These are phyloP conservation scores for Temnothorax curvispinosus DNA, from an alignment of 1,140 invertebrate genomes.

Conservation along the genomic window DNA sequence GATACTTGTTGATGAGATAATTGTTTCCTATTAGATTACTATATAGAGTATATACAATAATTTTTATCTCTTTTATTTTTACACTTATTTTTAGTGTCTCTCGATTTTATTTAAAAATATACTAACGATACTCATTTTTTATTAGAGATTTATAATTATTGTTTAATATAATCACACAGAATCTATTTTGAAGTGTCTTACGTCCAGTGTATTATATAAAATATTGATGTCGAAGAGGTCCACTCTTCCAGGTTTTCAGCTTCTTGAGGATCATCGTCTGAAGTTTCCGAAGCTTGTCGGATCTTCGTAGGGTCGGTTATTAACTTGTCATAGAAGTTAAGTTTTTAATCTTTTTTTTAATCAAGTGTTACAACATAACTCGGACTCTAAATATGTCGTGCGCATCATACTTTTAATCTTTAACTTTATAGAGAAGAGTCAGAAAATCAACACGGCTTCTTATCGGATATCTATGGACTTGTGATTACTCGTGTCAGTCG, in stretches of 20 bases:
- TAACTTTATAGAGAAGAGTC: not conserved
- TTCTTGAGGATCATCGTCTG: not conserved
- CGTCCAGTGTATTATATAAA: not conserved
- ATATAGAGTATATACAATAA: not conserved
- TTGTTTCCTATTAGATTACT: not conserved
- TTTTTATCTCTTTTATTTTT: not conserved
- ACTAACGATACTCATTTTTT: not conserved
- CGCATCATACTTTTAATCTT: slow-evolving; percentile 30
- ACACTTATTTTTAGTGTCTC: not conserved
- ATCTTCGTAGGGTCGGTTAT: not conserved
- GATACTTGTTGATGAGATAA: not conserved
- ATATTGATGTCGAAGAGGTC: slow-evolving; percentile 18
- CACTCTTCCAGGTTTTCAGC: not conserved
- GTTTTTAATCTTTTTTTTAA: slow-evolving; percentile 25
- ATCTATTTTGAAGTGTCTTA: not conserved
- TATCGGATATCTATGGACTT: not conserved
- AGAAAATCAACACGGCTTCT: not conserved
- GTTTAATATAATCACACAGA: not conserved
- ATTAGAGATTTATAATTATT: not conserved
- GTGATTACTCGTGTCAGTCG: slow-evolving; percentile 7
- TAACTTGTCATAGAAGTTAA: slow-evolving; percentile 31
- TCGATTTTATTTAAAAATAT: not conserved
- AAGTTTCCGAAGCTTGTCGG: slow-evolving; percentile 12
- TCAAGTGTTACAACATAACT: slow-evolving; percentile 18
- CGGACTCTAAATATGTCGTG: not conserved